Base-by-base conservation (phyloP, 2,888 invertebrate genomes). In the Andricus quercusramuli region DNA sequence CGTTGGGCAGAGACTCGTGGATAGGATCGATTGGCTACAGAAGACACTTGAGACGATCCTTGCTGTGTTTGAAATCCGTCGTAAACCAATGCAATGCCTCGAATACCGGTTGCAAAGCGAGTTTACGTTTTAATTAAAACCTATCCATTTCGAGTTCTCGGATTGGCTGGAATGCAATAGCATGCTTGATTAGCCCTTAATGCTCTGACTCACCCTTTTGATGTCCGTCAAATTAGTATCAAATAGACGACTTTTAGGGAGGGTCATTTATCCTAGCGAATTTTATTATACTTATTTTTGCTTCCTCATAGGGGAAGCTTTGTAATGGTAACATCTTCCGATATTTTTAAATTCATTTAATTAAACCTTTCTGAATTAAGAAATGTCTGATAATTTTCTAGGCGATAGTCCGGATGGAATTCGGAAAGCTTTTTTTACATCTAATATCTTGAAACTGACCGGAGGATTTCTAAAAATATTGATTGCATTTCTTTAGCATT, bases 111-210 rank as follows among this genome's bases (percentile, higher is more conserved):
- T 70, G 11, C 29, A 32, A 25, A 29, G 32, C 29, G 51, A 56
- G 25, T 74, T 74, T 56, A 56, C 56, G 29, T 74, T 74, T 37
- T 56, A 74, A 74, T 74, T 56, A 56, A 74, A 74, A 32, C 74
- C 56, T 74, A 74, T 74, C 74, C 74, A 74, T 74, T 74, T 37
- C 13, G 74, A 51, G 32, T 74, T 74, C 32, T 56, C 32, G 74
- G 51, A 74, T 74, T 56, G 56, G 74, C 37, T 13, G 74, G 74
- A 74, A 74, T 74, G 74, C 74, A 74, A 74, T 74, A 74, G 56
- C 51, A 56, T 56, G 74, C 74, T 74, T 74, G 37, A 74, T 74
- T 74, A 74, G 56, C 56, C 56, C 74, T 74, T 74, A 32, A 74
- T 74, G 32, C 32, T 56, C 32, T 74, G 74, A 56, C n/a, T 74